A percentile compares a stretch with the other conserved stretches of the same genome.
Conservation (phyloP, 1,140 invertebrate species). For the Temnothorax curvispinosus region DNA sequence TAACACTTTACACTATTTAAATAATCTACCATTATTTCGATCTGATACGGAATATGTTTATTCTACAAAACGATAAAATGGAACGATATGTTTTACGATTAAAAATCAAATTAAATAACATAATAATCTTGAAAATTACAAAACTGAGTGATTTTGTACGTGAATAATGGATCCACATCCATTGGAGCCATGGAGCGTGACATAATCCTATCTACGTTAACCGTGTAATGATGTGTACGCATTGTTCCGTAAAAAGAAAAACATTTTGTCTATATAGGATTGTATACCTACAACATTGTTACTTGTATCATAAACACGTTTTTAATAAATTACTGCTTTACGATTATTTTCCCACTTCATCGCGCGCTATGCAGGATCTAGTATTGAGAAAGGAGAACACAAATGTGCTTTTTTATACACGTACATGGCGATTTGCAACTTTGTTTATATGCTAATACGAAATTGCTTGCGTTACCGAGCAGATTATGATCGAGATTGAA, state of each 20-base stretch:
- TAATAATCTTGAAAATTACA: not conserved
- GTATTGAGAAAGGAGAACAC: not conserved
- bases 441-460: conserved; percentile 62
- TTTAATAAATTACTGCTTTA: conserved; percentile 68
- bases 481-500: conserved; percentile 46
- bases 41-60: conserved; percentile 4
- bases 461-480: conserved; percentile 50
- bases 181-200: conserved; percentile 12
- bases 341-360: not conserved
- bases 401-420: not conserved
- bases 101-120: conserved; percentile 55
- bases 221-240: conserved; percentile 64
- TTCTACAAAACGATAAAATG: not conserved
- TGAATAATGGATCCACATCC: conserved; percentile 50
- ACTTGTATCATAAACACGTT: conserved; percentile 77
- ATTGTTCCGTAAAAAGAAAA: conserved; percentile 32
- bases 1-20: not conserved
- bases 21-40: not conserved
- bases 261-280: conserved; percentile 67
- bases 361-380: not conserved
- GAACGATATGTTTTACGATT: conserved; percentile 25
- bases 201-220: conserved; percentile 53
- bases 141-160: conserved; percentile 64
- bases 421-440: not conserved
- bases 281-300: conserved; percentile 73